Percentiles rank a stretch among this genome's conserved stretches.
Evolutionary conservation across 2,113 vertebrate genomes (phyloP).

Genomic region (Greenwoodochromis staneri): DNA sequence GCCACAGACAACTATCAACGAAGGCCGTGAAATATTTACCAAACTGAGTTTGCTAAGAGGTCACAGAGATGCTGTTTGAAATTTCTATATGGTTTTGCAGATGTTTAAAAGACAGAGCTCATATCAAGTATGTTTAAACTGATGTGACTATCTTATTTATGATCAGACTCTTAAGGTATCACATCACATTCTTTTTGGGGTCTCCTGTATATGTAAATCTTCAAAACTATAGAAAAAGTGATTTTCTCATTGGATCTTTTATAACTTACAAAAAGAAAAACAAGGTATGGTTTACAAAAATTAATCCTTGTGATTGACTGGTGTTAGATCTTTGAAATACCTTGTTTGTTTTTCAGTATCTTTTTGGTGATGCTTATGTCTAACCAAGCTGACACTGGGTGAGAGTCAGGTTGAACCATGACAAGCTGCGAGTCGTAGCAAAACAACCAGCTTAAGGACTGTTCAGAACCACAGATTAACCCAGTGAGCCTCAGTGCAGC

Average conservation of each 20-base stretch:
- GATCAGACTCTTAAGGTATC: not conserved
- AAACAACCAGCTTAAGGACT: not conserved
- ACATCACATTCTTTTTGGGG: not conserved
- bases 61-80: not conserved
- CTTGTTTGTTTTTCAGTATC: not conserved
- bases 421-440: not conserved
- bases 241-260: not conserved
- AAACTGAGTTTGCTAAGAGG: not conserved
- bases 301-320: not conserved
- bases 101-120: not conserved
- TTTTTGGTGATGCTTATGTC: not conserved
- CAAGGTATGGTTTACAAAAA: not conserved
- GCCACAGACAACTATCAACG: not conserved
- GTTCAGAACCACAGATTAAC: not conserved
- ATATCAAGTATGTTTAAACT: not conserved
- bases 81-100: not conserved
- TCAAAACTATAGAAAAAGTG: not conserved
- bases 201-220: not conserved
- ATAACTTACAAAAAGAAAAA: not conserved
- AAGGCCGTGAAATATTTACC: conserved; percentile 12
- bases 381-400: not conserved
- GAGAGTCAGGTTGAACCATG: not conserved
- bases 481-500: not conserved
- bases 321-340: not conserved
- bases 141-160: not conserved